Percentiles rank a stretch among this genome's conserved stretches.
These are phyloP conservation scores for Serranochromis macrocephalus DNA, from an alignment of 2,113 vertebrate genomes.

Conservation along the genomic window DNA sequence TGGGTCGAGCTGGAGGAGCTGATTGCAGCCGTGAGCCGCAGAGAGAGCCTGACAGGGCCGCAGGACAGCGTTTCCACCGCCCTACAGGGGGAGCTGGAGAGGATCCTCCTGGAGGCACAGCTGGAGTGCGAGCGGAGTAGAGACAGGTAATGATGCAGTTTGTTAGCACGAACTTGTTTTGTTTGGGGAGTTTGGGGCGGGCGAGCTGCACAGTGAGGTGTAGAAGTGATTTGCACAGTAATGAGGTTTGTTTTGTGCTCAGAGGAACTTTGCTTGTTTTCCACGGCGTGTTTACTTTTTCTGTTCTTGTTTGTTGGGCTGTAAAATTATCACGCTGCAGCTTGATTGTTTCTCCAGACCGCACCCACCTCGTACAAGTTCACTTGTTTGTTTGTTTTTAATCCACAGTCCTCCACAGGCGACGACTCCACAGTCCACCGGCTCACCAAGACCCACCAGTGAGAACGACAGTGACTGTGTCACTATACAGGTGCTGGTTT, in stretches of 20 bases:
- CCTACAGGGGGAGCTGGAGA: conserved; percentile 74
- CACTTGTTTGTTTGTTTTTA: neutral
- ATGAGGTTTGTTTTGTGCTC: conserved; percentile 6
- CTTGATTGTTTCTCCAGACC: neutral
- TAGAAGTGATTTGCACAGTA: conserved; percentile 2
- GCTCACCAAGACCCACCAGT: conserved; percentile 48
- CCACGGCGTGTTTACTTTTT: neutral
- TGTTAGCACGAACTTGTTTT: neutral
- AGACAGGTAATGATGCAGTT: conserved; percentile 51
- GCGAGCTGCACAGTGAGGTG: neutral
- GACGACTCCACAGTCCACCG: conserved; percentile 39
- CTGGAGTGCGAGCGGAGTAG: conserved; percentile 66
- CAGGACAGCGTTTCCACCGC: conserved; percentile 55
- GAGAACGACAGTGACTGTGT: conserved; percentile 66
- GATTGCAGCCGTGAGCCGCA: conserved; percentile 47
- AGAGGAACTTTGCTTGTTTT: neutral
- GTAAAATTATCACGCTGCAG: neutral
- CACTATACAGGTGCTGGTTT: conserved; percentile 60
- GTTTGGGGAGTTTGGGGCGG: neutral
- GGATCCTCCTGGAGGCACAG: conserved; percentile 71
- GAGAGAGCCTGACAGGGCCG: conserved; percentile 55
- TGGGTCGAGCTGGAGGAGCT: conserved; percentile 72
- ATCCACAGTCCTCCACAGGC: conserved; percentile 56
- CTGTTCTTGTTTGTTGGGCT: neutral
- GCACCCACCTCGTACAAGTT: neutral